Base-by-base conservation (phyloP, 2,888 invertebrate species). In the Callimorpha dominula region DNA sequence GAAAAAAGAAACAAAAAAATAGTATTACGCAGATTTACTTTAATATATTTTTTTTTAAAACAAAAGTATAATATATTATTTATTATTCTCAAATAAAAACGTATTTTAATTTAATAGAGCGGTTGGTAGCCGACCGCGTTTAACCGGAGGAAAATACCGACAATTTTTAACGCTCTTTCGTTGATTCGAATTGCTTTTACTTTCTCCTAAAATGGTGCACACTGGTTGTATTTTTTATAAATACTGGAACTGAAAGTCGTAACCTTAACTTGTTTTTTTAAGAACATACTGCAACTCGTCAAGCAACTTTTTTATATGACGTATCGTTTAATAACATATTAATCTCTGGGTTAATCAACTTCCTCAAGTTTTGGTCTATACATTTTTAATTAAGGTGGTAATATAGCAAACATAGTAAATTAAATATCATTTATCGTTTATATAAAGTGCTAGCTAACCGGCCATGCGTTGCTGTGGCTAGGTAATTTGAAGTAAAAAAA, bases 151-250 rank as follows among this genome's bases (percentile, higher is more conserved):
- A 78, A 83, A 86, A 80, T 78, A 72, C 75, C 54, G 73, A 72
- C 84, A 80, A 85, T 83, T 86, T 85, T 85, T 83, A 80, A 86
- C 86, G 87, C 85, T 89, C 88, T 90, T 89, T 81, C 88, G 86
- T 87, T 85, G 78, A 85, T 81, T 83, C 85, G 90, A 90, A 89
- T 89, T 86, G 83, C 81, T 86, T 78, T 82, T 83, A 90, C 92
- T 92, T 92, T 92, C 92, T 87, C 91, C 87, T 86, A 89, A 91
- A 91, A 88, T 86, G 79, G 79, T 46, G 68, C 68, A 68, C 68
- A 68, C 60, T 68, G 68, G 60, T 60, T 60, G 5, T 43, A 54
- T 40, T 67, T 67, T 31, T n/a, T 4, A 17, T 60, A 60, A 54
- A 52, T n/a, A 42, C n/a, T 40, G 31, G 67, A 42, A 54, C 43